Evolutionary conservation across 2,113 vertebrate genomes (phyloP), one percentile per base, ranked within the genome.

Genomic region (Dasyurus viverrinus): DNA sequence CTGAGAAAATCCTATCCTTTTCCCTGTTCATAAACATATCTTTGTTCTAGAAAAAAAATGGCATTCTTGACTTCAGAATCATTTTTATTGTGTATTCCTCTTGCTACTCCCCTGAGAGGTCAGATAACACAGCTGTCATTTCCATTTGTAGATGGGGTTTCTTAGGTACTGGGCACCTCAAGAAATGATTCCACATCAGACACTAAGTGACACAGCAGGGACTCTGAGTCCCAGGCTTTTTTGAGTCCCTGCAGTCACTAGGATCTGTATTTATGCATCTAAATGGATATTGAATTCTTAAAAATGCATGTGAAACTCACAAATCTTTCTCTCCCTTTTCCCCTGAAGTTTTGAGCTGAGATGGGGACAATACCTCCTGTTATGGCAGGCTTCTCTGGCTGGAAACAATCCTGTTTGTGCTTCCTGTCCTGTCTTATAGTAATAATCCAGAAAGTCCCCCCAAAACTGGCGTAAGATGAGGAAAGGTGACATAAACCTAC

Each of bases 201-300:
- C 60, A 16, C 53, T 84, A 89, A 94, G 89, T 92, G 84, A 84
- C 93, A 90, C 48, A 54, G 54, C 95, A 92, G 92, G 90, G 55
- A n/a, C 47, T 92, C 95, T 30, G 92, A 92, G 94, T 47, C 50
- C 93, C 91, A 89, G 53, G 84, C 94, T 60, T 93, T 93, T 94
- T 94, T 92, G 89, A 96, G 90, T 95, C 91, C 50, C 93, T 60
- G 92, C 60, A 8, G 91, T 53, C 48, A 24, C 60, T 55, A 50
- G 91, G 94, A 57, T 92, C 90, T 94, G 93, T 55, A 95, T 91
- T 94, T 57, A 68, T 91, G 50, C 92, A 93, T 92, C 54, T 95
- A 92, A 94, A 95, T 90, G 53, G 55, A 94, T 95, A 89, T 93
- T 54, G 54, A 93, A 89, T 94, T 90, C 89, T 95, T 76, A 91